Evolutionary conservation across 1,140 invertebrate species (phyloP).

Genomic region (Ceratitis capitata): DNA sequence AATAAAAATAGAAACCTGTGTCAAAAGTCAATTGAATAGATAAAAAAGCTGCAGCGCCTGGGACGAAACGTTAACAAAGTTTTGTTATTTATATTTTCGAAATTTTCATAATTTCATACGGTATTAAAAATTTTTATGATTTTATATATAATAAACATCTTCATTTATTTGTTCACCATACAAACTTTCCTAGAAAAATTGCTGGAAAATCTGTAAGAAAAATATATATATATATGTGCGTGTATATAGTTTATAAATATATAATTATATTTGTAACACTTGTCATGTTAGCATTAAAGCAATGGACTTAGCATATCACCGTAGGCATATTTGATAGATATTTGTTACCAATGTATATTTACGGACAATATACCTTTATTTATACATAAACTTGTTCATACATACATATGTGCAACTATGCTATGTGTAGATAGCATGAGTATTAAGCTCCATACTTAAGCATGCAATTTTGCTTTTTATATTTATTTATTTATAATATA

Average conservation of each 20-base stretch:
- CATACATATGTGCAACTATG: neutral
- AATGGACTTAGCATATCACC: conserved; percentile 35
- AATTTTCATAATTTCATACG: neutral
- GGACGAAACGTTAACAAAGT: too few relatives aligned
- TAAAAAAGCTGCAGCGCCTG: neutral
- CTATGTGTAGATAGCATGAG: neutral
- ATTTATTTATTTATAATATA: too few relatives aligned
- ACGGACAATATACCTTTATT: too few relatives aligned
- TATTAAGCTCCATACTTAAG: too few relatives aligned
- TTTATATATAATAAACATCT: neutral
- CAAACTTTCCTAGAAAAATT: neutral
- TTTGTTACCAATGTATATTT: too few relatives aligned
- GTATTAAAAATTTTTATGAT: neutral
- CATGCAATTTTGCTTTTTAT: too few relatives aligned
- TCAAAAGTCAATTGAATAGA: neutral
- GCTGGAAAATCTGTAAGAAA: neutral
- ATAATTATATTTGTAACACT: conserved; percentile 55
- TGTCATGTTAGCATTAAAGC: conserved; percentile 59
- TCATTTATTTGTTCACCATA: neutral
- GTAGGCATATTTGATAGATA: neutral
- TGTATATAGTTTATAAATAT: too few relatives aligned
- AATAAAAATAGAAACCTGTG: neutral
- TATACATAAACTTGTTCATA: too few relatives aligned
- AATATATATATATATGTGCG: too few relatives aligned
- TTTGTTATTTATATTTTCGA: too few relatives aligned